Evolutionary conservation across 2,113 vertebrate species (phyloP).

Genomic region (Miniopterus natalensis): DNA sequence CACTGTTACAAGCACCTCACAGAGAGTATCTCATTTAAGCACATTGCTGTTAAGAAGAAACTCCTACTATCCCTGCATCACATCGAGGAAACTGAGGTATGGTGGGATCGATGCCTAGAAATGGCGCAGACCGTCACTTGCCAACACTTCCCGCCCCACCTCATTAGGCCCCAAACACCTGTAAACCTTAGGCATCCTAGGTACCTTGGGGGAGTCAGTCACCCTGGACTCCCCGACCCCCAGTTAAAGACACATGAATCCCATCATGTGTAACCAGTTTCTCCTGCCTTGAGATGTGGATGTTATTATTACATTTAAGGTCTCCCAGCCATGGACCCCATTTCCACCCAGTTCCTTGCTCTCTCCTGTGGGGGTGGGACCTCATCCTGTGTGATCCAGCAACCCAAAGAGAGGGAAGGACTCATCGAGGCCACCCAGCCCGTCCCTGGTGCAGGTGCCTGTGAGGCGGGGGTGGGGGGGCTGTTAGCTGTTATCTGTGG

Average conservation of each 20-base stretch:
- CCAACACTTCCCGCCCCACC: background rate
- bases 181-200: background rate
- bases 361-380: background rate
- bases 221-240: too few relatives aligned
- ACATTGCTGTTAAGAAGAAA: background rate
- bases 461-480: background rate
- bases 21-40: background rate
- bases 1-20: background rate
- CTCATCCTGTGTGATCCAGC: background rate
- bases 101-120: background rate
- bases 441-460: background rate
- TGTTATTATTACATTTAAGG: background rate
- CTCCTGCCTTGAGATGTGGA: background rate
- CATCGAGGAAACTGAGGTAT: background rate
- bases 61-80: background rate
- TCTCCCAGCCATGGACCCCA: background rate
- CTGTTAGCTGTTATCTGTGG: constrained; percentile 43
- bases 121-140: background rate
- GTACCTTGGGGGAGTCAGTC: background rate
- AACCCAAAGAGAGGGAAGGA: background rate
- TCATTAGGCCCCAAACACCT: background rate
- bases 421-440: background rate
- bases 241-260: rapidly evolving
- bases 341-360: background rate
- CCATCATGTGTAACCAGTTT: background rate